A percentile compares a stretch with the other conserved stretches of the same genome.
Evolutionary conservation across 2,888 invertebrate species (phyloP).

Genomic region (Odontocerum albicorne): DNA sequence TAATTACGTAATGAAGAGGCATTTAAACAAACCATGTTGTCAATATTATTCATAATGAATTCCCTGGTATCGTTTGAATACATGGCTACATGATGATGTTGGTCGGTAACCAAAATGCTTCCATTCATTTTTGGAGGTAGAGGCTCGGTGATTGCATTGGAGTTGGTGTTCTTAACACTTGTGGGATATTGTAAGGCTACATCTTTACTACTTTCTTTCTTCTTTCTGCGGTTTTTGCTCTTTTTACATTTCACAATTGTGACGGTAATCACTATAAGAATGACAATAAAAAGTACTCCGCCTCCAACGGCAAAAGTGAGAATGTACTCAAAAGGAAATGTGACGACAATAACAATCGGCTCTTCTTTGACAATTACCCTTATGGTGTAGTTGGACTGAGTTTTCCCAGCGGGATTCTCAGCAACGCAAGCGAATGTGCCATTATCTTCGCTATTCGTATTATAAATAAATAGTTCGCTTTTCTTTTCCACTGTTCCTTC

Average conservation of each 20-base stretch:
- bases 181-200: constrained; percentile 59
- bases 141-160: constrained; percentile 48
- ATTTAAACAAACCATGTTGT: constrained; percentile 57
- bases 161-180: constrained; percentile 49
- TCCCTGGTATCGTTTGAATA: constrained; percentile 51
- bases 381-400: constrained; percentile 80
- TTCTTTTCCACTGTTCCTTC: constrained; percentile 74
- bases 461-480: constrained; percentile 77
- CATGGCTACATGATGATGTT: constrained; percentile 59
- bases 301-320: constrained; percentile 69
- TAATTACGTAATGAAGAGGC: constrained; percentile 58
- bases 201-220: constrained; percentile 63
- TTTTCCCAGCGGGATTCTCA: constrained; percentile 80
- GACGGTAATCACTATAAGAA: constrained; percentile 67
- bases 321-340: constrained; percentile 71
- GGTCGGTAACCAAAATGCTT: constrained; percentile 56
- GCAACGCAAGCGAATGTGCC: constrained; percentile 86
- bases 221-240: constrained; percentile 53
- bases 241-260: constrained; percentile 61
- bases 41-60: constrained; percentile 42
- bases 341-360: constrained; percentile 67
- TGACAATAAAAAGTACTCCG: constrained; percentile 64
- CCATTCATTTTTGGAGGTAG: constrained; percentile 58
- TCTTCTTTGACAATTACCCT: constrained; percentile 74
- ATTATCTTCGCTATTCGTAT: constrained; percentile 77